Base-by-base conservation (phyloP, 2,888 invertebrate genomes). In the Brachypterus glaber region DNA sequence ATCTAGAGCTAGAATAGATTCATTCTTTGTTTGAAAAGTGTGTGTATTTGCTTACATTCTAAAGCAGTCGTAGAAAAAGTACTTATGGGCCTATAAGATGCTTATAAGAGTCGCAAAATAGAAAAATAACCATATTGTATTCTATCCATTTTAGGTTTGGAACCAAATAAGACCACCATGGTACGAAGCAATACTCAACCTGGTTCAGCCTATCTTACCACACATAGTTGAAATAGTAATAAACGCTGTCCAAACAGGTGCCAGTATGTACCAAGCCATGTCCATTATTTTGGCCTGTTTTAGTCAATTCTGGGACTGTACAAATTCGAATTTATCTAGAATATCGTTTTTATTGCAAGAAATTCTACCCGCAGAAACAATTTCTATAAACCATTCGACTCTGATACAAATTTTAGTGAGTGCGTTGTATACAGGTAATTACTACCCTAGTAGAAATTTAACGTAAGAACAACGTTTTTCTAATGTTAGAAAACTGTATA, bases 231-330 rank as follows among this genome's bases (percentile, higher is more conserved):
- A 77, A 3, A 77, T 79, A 44, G 67, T 85, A 5, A 73, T 83
- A 3, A 74, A 77, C 46, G 84, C 84, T 1, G 70, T 82, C 7
- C 74, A 79, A 63, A 77, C 76, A 4, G 84, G 82, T 0, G 83
- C 85, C 12, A 83, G 81, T 46, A 82, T 83, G 74, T 85, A 83
- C 60, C 84, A 85, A 68, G 76, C 82, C 9, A 84, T 83, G 78
- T 79, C 82, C 0, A 68, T 85, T 41, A 76, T 81, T n/a, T 63
- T 86, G 13, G 74, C 76, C 0, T 79, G 79, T 55, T 71, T 85
- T 43, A 73, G 76, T 1, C 77, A 84, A 51, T 68, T 82, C 9
- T 73, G 80, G 60, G 78, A 79, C 49, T 80, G 80, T 49, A 55
- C 82, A 7, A 79, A 84, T 0, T 70, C 74, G 2, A 72, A 76